phyloP scores from a whole-genome alignment of 2,797 vertebrate species.

The Cynopterus sphinx region DNA sequence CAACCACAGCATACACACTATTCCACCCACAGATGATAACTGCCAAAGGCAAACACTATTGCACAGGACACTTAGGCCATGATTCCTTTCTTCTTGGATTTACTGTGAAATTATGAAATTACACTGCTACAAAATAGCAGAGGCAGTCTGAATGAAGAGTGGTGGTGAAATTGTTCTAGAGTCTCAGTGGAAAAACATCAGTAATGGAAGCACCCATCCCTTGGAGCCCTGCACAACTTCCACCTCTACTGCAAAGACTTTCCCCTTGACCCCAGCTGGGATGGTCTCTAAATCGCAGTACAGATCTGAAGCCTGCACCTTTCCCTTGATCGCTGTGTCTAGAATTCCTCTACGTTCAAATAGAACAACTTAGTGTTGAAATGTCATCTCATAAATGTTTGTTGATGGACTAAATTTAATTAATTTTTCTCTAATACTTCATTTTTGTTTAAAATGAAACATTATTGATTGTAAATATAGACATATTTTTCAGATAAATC shows the following conservation, averaged over 20 bases:
- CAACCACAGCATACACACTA: not conserved
- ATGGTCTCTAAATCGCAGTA: fast-evolving
- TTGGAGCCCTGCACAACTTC: not conserved
- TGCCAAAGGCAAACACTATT: not conserved
- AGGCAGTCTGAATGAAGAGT: not conserved
- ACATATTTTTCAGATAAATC: not conserved
- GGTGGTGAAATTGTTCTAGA: not conserved
- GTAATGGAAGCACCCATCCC: not conserved
- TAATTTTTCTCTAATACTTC: not conserved
- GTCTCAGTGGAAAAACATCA: not conserved
- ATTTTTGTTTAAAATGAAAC: slow-evolving; percentile 13
- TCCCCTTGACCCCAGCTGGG: not conserved
- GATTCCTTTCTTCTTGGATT: not conserved
- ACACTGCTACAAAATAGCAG: not conserved
- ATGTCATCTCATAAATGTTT: not conserved
- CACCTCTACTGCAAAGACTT: not conserved
- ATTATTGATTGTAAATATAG: not conserved
- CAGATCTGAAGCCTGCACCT: fast-evolving
- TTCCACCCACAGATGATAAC: not conserved
- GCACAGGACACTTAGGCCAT: not conserved
- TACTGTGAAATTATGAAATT: slow-evolving; percentile 12
- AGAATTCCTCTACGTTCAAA: not conserved
- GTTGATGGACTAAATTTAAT: not conserved
- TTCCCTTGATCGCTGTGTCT: not conserved
- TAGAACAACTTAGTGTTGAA: not conserved